phyloP scores from a whole-genome alignment of 2,888 invertebrate genomes.

The Pristionchus exspectatus region DNA sequence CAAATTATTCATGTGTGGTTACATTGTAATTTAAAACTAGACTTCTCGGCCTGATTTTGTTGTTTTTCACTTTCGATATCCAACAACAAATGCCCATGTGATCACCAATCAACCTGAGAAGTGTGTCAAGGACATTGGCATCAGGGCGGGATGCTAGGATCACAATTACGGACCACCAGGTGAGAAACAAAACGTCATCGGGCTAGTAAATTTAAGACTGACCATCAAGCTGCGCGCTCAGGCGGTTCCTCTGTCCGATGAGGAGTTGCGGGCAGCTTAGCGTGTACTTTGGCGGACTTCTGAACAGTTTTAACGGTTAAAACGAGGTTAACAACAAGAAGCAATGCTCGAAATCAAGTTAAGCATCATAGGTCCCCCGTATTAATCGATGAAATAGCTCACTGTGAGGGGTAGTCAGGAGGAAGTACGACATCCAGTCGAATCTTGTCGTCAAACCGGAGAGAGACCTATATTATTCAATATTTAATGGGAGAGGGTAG shows the following conservation, averaged over 20 bases:
- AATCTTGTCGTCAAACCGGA: conserved; percentile 55
- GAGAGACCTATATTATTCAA: conserved; percentile 35
- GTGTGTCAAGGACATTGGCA: too few species aligned
- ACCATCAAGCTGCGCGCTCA: conserved; percentile 64
- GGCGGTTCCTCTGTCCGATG: conserved; percentile 57
- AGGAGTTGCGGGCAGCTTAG: conserved; percentile 63
- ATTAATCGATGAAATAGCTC: neutral
- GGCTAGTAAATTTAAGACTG: conserved; percentile 24
- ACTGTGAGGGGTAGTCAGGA: conserved; percentile 57
- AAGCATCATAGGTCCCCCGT: neutral
- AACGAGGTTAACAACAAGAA: neutral
- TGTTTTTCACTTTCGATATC: too few species aligned
- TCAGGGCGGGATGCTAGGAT: too few species aligned
- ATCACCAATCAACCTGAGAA: too few species aligned
- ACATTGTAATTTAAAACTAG: too few species aligned
- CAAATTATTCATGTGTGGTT: neutral
- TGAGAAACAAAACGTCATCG: too few species aligned
- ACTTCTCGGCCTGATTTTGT: too few species aligned
- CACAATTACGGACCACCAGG: too few species aligned
- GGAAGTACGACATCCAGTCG: conserved; percentile 58
- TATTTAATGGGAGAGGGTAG: too few species aligned
- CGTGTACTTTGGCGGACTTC: conserved; percentile 57
- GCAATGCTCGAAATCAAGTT: too few species aligned
- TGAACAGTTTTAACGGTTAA: conserved; percentile 25
- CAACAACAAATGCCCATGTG: too few species aligned